Base-by-base conservation (phyloP, 2,888 invertebrate genomes). In the Adelphocoris suturalis region DNA sequence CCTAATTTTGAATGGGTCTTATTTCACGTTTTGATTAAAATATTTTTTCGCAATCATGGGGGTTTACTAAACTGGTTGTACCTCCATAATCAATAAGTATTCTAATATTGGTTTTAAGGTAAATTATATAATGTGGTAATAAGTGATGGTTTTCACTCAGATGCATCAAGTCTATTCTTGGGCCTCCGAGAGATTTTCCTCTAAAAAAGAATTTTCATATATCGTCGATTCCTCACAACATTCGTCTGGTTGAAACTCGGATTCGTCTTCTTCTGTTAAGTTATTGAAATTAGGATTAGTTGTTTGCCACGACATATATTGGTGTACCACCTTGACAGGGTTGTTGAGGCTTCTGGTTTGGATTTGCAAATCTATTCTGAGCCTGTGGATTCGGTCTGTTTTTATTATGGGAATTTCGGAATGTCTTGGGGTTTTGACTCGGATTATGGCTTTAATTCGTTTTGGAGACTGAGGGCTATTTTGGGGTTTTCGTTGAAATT, bases 61-160 rank as follows among this genome's bases (percentile, higher is more conserved):
- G 57, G 57, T n/a, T 7, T 37, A 57, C n/a, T n/a, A 57, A 57
- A n/a, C 76, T 76, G 16, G 76, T 37, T 13, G 76, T 76, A 46
- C 28, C 23, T 7, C 76, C 46, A 0, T 23, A 19, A 27, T 27
- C 27, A 9, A 76, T 0, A 76, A 76, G 76, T 13, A 76, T 76
- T 27, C 46, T 19, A 28, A 76, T 27, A 5, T 57, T 57, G 7
- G 11, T 16, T 7, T 57, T n/a, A 2, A 16, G 57, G n/a, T 16
- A n/a, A n/a, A 57, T n/a, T 16, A 57, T 57, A 16, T 57, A 57
- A n/a, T n/a, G n/a, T 1, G 57, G 57, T 57, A 57, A n/a, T 37
- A 37, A 5, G n/a, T 5, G 12, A 52, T 52, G 2, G 4, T 16
- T 52, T 52, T 52, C 52, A 16, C 52, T 52, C 52, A 52, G 52